phyloP scores from a whole-genome alignment of 2,797 vertebrate genomes.

The Sandelia bainsii region DNA sequence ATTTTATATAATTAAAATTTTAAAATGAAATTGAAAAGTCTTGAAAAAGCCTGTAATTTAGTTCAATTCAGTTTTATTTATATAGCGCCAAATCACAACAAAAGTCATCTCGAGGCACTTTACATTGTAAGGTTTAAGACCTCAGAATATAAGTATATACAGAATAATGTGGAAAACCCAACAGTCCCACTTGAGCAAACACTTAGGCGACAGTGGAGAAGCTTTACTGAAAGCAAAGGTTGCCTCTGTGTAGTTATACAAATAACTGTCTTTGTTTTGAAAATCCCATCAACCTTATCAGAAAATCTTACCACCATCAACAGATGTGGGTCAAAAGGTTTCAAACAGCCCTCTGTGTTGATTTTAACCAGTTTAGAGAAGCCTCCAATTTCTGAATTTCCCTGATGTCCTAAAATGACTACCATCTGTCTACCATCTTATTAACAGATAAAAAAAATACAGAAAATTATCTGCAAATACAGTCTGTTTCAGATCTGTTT shows the following conservation, averaged over 20 bases:
- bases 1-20: not conserved
- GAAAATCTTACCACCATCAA: conserved; percentile 1
- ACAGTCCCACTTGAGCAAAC: no score
- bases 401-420: not conserved
- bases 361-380: conserved; percentile 11
- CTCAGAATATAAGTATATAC: no score
- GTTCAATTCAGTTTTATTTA: no score
- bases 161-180: no score
- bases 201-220: no score
- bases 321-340: conserved; percentile 4
- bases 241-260: not conserved
- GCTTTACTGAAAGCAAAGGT: not conserved
- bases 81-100: no score
- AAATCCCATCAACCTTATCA: not conserved
- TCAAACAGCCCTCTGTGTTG: conserved; percentile 5
- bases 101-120: no score
- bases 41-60: not conserved
- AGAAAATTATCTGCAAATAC: conserved; percentile 19
- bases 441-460: conserved; percentile 14
- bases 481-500: conserved; percentile 11
- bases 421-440: conserved; percentile 22
- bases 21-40: not conserved
- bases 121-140: no score
- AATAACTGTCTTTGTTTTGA: not conserved
- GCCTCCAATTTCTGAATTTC: conserved; percentile 20